Base-by-base conservation (phyloP, 2,888 invertebrate species). In the Mesochorus sp. region DNA sequence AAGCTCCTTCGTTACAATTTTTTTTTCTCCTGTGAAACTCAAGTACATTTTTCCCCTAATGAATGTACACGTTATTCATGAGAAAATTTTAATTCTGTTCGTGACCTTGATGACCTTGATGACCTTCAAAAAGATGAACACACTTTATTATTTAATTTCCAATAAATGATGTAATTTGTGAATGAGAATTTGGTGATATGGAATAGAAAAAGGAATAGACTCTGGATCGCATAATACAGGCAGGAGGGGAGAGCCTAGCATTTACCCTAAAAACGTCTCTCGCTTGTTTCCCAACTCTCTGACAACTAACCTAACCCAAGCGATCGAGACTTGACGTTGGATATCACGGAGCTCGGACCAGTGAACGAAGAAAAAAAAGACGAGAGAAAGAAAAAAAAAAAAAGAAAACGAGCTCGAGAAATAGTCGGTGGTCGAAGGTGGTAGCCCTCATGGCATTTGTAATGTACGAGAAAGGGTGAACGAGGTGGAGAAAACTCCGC, bases 221-320 rank as follows among this genome's bases (percentile, higher is more conserved):
- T 34, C 1, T n/a, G 34, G 2, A 10, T 8, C 34, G 34, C 34
- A n/a, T 5, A 42, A 24, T n/a, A 21, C 37, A 47, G 4, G 2
- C 37, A 49, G 12, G 28, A 42, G n/a, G 47, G 1, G 19, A 26
- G 42, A 44, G 39, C 12, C 10, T 39, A 24, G 55, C 49, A 73
- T 59, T 74, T 78, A 59, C 74, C 78, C 70, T 71, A 70, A 78
- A n/a, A n/a, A 64, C 39, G 62, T 73, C 44, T 55, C 49, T 37
- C 37, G 6, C 17, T 44, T 14, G 37, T n/a, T 59, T 59, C 31
- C 19, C 42, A 55, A 34, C 61, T 42, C 24, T 0, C 21, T 21
- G 57, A 34, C 74, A 74, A 78, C 78, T 78, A 78, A 78, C 78
- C 78, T 78, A 70, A 78, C 78, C 74, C 78, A 78, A 78, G 74